Evolutionary conservation across 2,113 vertebrate genomes (phyloP).

Genomic region (Nanorana parkeri): DNA sequence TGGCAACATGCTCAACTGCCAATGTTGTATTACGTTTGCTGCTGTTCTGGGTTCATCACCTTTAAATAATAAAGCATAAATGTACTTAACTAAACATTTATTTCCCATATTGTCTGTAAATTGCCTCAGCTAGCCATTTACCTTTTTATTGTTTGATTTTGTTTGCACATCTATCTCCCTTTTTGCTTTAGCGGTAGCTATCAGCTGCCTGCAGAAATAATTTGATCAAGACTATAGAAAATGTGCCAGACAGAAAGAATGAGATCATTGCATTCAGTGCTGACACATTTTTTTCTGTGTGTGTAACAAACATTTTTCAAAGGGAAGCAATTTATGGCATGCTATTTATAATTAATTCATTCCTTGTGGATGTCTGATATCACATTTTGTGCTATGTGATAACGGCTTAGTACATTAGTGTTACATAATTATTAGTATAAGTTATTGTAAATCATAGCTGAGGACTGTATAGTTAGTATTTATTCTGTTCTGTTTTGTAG

Average conservation of each 20-base stretch:
- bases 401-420: too few species aligned
- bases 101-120: too few species aligned
- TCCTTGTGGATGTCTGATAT: neutral
- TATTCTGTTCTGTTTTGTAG: too few species aligned
- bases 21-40: too few species aligned
- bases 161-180: neutral
- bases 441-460: too few species aligned
- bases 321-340: slow-evolving; percentile 8
- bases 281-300: slow-evolving; percentile 1
- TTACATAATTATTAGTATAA: too few species aligned
- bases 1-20: too few species aligned
- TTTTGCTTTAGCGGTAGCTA: slow-evolving; percentile 3
- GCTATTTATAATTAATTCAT: neutral
- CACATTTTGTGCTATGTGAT: neutral
- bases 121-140: neutral
- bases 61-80: too few species aligned
- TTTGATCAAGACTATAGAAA: slow-evolving; percentile 31
- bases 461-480: too few species aligned
- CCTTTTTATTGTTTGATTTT: neutral
- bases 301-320: slow-evolving; percentile 28
- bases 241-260: slow-evolving; percentile 16
- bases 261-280: slow-evolving; percentile 31
- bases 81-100: too few species aligned
- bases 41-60: too few species aligned
- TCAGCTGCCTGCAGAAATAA: slow-evolving; percentile 40